Conservation (phyloP, 2,113 vertebrate genomes). For the Gasterosteus nipponicus region DNA sequence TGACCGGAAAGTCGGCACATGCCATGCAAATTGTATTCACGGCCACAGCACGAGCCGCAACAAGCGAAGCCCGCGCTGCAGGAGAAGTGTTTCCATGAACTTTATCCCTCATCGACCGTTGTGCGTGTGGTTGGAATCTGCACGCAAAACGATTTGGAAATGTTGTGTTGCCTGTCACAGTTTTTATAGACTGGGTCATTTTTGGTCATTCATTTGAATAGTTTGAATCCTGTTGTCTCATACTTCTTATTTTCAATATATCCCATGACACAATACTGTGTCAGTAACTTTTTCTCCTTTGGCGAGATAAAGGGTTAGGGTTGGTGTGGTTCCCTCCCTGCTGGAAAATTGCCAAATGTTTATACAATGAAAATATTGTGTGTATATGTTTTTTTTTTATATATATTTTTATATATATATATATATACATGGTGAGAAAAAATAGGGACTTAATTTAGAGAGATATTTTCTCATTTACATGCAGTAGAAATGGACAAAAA, state of each 20-base stretch:
- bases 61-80: constrained; percentile 11
- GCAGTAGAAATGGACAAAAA: background rate
- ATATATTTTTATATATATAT: constrained; percentile 10
- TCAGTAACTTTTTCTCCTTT: constrained; percentile 7
- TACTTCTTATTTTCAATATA: background rate
- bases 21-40: constrained; percentile 45
- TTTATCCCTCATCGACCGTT: background rate
- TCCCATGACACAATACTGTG: background rate
- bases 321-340: too few relatives aligned
- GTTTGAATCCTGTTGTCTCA: background rate
- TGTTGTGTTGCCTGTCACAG: constrained; percentile 1
- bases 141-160: background rate
- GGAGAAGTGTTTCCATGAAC: constrained; percentile 1
- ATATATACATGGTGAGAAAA: background rate
- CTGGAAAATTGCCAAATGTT: constrained; percentile 16
- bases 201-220: background rate
- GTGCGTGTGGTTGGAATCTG: background rate
- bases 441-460: background rate
- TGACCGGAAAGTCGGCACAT: background rate
- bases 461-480: constrained; percentile 18
- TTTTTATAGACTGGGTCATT: background rate
- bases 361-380: constrained; percentile 11
- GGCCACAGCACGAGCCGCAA: constrained; percentile 14
- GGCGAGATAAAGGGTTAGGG: background rate
- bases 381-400: too few relatives aligned